Conservation (phyloP, 2,888 invertebrate genomes). For the Hesperia comma region DNA sequence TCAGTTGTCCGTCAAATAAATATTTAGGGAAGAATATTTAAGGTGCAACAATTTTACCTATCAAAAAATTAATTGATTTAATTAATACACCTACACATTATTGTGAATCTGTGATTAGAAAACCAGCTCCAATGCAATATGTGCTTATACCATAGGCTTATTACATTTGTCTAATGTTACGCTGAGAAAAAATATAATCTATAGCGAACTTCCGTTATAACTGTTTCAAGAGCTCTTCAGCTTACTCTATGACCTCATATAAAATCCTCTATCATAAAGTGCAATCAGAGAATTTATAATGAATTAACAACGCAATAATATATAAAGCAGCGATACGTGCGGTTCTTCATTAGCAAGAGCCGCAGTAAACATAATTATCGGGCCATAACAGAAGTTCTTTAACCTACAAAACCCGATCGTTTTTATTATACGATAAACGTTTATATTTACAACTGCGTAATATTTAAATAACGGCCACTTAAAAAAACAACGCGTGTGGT, state of each 20-base stretch:
- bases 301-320: conserved; percentile 36
- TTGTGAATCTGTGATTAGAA: too few relatives aligned
- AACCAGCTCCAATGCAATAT: too few relatives aligned
- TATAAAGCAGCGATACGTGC: conserved; percentile 14
- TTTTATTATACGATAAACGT: conserved; percentile 46
- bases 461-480: conserved; percentile 43
- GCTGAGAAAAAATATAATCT: not conserved
- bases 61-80: too few relatives aligned
- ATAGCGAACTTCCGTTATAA: not conserved
- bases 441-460: conserved; percentile 44
- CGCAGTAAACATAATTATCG: conserved; percentile 41
- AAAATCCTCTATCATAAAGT: conserved; percentile 8
- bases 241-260: conserved; percentile 1
- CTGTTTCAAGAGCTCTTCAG: conserved; percentile 1
- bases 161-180: not conserved
- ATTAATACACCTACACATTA: too few relatives aligned
- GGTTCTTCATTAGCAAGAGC: conserved; percentile 34
- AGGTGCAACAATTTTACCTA: too few relatives aligned
- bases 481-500: conserved; percentile 47
- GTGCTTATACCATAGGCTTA: too few relatives aligned
- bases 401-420: conserved; percentile 43
- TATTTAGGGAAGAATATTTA: too few relatives aligned
- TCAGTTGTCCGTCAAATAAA: too few relatives aligned
- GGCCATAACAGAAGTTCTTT: conserved; percentile 41
- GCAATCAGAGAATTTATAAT: conserved; percentile 16